Base-by-base conservation (phyloP, 2,797 vertebrate genomes). In the Sternotherus odoratus region DNA sequence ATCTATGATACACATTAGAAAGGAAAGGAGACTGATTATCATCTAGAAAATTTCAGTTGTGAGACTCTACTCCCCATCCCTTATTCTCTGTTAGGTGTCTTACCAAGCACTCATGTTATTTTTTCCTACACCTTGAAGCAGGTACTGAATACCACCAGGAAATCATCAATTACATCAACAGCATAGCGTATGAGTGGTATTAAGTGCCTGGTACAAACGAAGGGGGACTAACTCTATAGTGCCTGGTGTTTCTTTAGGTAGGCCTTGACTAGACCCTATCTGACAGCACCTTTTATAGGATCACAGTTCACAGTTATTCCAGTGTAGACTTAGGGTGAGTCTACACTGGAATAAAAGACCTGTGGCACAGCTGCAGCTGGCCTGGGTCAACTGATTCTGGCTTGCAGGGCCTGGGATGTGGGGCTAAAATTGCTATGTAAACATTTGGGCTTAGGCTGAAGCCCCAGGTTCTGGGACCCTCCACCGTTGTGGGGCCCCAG, bases 11-110 rank as follows among this genome's bases (percentile, higher is more conserved):
- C 8, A 19, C 4, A 10, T 19, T 19, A 63, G 60, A 63, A 63
- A 63, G 60, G 33, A 63, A 63, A n/a, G 66, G 87, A 19, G 75
- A 17, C 79, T 60, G 49, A 90, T 91, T n/a, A 69, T 79, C 30
- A 46, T 94, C 79, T 49, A n/a, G 93, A 85, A 78, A 92, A 92
- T 88, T 86, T 79, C 17, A 74, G 79, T 66, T 84, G 48, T 69
- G 60, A 21, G 86, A 93, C 3, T 49, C 57, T 12, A 48, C 36
- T 86, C 86, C 54, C 88, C 89, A 86, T 36, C 51, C 82, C 3
- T 5, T 91, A 86, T 91, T 86, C 80, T 80, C 46, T 63, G 30
- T 63, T 63, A 63, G 8, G 60, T n/a, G 16, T 7, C 60, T n/a
- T 16, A 60, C 28, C 13, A 33, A 33, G 56, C 48, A 93, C 66